Base-by-base conservation (phyloP, 2,888 invertebrate genomes). In the Julus scandinavius region DNA sequence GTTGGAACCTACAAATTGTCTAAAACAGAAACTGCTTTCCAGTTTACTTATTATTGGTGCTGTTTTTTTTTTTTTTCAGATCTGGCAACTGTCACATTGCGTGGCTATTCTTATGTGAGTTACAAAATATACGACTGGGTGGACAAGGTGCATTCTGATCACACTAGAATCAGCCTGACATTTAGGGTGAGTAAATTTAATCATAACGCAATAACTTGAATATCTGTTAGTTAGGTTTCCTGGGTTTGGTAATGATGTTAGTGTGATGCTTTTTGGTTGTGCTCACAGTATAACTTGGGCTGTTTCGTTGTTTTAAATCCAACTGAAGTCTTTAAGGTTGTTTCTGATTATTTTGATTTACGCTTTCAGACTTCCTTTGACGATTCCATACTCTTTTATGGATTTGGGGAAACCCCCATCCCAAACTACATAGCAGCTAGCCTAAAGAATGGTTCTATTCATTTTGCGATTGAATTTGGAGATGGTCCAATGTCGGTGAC, bases 61-160 rank as follows among this genome's bases (percentile, higher is more conserved):
- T 9, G 83, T 0, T 38, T 80, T 6, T 11, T 38, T 80, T 6
- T 11, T 15, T 72, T 29, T n/a, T 20, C 93, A 98, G 97, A 96
- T 92, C 96, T 97, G 54, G 97, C 97, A 1, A 94, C 96, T 89
- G 93, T 98, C 90, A 98, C 97, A 0, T 93, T 98, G 45, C 94
- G 97, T 89, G 98, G 98, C 0, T 97, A 97, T 84, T 97, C 98
- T 88, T 98, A 97, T 93, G 96, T 98, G 41, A 97, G 97, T 0
- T 98, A 98, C 92, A 94, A 97, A 89, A 96, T 98, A 86, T 98
- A 98, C 92, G 96, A 97, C 91, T 97, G 97, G 96, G 96, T 97
- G 92, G 97, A 97, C 92, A 94, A 97, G 89, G 96, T 97, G 17
- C 97, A 97, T 92, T 97, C 97, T 0, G 95, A 96, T 85, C 95